Percentiles rank a stretch among this genome's conserved stretches.
Conservation (phyloP, 2,113 vertebrate genomes). For the Bufo bufo region DNA sequence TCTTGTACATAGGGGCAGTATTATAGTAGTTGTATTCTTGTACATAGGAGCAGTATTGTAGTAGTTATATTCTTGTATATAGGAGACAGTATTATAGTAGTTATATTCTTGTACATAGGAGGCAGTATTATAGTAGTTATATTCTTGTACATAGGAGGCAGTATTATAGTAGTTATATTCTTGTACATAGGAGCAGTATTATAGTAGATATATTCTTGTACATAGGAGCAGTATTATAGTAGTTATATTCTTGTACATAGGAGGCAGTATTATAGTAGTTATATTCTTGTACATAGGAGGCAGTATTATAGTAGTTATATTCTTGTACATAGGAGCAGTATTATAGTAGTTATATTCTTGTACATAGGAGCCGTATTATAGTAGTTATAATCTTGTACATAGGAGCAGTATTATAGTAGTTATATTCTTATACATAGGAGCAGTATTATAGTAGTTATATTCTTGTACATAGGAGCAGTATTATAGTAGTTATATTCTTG, state of each 20-base stretch:
- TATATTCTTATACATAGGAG: too few species aligned
- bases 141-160: too few species aligned
- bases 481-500: too few species aligned
- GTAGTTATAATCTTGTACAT: neutral
- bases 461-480: too few species aligned
- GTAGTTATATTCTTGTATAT: neutral
- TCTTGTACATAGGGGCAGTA: neutral
- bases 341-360: too few species aligned
- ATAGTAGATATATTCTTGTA: neutral
- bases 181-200: neutral
- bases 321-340: neutral
- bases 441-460: too few species aligned
- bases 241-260: slow-evolving; percentile 2
- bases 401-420: too few species aligned
- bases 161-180: neutral
- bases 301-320: neutral
- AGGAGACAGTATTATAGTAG: neutral
- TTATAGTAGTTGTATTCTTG: slow-evolving; percentile 1
- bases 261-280: slow-evolving; percentile 6
- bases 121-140: neutral
- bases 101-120: neutral
- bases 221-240: neutral
- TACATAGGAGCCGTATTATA: too few species aligned
- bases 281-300: neutral
- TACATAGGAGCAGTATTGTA: neutral